Percentiles rank a stretch among this genome's conserved stretches.
Evolutionary conservation across 2,113 vertebrate species (phyloP).

Genomic region (Vanacampus margaritifer): DNA sequence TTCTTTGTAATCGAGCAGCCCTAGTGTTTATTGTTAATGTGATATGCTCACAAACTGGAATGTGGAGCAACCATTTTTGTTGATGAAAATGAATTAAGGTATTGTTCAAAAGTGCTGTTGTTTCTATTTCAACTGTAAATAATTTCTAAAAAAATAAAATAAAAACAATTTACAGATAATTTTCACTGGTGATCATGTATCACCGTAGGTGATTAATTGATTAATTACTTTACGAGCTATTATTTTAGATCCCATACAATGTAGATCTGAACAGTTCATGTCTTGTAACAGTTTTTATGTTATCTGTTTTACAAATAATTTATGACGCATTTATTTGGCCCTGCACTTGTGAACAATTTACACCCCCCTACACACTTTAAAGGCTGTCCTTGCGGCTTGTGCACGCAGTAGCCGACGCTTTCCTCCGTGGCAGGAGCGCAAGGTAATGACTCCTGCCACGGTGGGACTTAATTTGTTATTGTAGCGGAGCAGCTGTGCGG

Average conservation of each 20-base stretch:
- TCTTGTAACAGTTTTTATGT: neutral
- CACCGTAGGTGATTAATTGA: neutral
- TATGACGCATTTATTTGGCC: neutral
- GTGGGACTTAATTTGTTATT: conserved; percentile 78
- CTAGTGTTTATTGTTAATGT: neutral
- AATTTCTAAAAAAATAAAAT: too few species aligned
- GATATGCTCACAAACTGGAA: neutral
- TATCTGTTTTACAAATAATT: neutral
- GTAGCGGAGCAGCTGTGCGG: conserved; percentile 77
- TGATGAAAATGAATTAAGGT: neutral
- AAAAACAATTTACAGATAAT: too few species aligned
- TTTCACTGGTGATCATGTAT: neutral
- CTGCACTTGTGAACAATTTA: conserved; percentile 49
- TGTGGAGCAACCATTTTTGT: neutral
- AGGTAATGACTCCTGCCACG: conserved; percentile 66
- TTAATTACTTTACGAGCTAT: neutral
- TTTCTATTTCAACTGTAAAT: too few species aligned
- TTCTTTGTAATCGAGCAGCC: too few species aligned
- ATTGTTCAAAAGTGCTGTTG: neutral
- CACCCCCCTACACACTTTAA: conserved; percentile 21
- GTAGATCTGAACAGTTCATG: neutral
- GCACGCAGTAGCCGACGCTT: conserved; percentile 3
- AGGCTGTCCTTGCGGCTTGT: conserved; percentile 1
- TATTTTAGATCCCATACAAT: neutral
- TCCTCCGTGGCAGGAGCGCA: conserved; percentile 41